phyloP scores from a whole-genome alignment of 2,888 invertebrate genomes.

The Elmis aenea region DNA sequence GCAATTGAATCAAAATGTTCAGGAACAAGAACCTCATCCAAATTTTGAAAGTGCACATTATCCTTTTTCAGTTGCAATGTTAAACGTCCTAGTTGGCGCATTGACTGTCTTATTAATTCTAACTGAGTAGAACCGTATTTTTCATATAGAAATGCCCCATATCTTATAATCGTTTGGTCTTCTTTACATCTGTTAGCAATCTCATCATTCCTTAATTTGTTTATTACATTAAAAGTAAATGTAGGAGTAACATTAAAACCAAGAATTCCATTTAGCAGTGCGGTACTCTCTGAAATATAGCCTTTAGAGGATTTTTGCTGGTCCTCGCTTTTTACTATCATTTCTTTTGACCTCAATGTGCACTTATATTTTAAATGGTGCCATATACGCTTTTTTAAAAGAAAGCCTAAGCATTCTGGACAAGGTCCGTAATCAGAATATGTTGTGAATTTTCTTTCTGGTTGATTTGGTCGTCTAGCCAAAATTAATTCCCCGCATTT shows the following conservation, averaged over 20 bases:
- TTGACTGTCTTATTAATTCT: slow-evolving; percentile 16
- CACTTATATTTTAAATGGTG: slow-evolving; percentile 10
- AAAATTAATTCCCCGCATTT: slow-evolving; percentile 13
- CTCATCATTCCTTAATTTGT: slow-evolving; percentile 4
- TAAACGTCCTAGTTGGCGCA: slow-evolving; percentile 18
- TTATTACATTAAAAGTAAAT: slow-evolving; percentile 3
- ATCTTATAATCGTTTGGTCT: background rate
- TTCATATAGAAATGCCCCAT: slow-evolving; percentile 15
- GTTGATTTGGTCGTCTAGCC: slow-evolving; percentile 7
- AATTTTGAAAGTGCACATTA: background rate
- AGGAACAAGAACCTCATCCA: slow-evolving; percentile 7
- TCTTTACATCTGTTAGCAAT: background rate
- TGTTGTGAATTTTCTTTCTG: slow-evolving; percentile 3
- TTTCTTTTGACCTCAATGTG: background rate
- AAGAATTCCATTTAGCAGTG: slow-evolving; percentile 2
- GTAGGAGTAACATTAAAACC: background rate
- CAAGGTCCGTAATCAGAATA: slow-evolving; percentile 15
- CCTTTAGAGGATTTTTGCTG: no score
- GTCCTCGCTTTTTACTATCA: no score
- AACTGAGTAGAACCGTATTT: slow-evolving; percentile 14
- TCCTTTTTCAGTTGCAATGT: slow-evolving; percentile 4
- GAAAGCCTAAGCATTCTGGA: slow-evolving; percentile 12
- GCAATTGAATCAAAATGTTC: slow-evolving; percentile 10
- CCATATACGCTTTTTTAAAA: slow-evolving; percentile 12
- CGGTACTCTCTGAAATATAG: no score